These are phyloP conservation scores for Tricholauxania praeusta DNA, from an alignment of 2,888 invertebrate genomes.

Conservation along the genomic window DNA sequence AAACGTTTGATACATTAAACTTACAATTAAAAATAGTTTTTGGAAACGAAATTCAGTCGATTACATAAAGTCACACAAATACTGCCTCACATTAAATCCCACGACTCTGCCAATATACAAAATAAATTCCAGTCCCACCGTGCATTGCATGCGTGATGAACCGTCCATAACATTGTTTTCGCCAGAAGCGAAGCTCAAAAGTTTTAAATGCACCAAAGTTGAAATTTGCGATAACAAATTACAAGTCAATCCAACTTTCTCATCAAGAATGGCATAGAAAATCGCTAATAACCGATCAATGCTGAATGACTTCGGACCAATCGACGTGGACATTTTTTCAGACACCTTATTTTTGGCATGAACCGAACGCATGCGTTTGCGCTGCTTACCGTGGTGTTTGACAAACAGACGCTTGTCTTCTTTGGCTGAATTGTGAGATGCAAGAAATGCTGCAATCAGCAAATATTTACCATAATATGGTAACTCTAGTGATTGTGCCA, in stretches of 20 bases:
- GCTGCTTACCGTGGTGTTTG: constrained; percentile 81
- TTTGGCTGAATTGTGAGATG: constrained; percentile 91
- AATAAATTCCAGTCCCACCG: constrained; percentile 85
- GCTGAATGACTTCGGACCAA: constrained; percentile 87
- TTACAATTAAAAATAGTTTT: too few relatives aligned
- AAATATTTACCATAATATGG: constrained; percentile 92
- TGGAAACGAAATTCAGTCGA: constrained; percentile 4
- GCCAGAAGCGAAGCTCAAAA: constrained; percentile 78
- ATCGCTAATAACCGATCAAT: constrained; percentile 87
- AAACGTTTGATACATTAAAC: too few relatives aligned
- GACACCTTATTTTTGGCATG: constrained; percentile 73
- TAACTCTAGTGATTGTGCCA: constrained; percentile 79
- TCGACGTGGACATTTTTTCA: constrained; percentile 74
- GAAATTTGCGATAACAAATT: constrained; percentile 89
- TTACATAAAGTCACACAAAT: constrained; percentile 79
- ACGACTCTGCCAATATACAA: constrained; percentile 81
- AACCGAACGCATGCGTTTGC: constrained; percentile 74
- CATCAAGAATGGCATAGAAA: constrained; percentile 89
- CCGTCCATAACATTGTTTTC: constrained; percentile 78
- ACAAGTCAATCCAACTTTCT: constrained; percentile 86
- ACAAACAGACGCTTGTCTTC: constrained; percentile 89
- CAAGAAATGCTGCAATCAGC: constrained; percentile 90
- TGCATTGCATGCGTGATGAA: constrained; percentile 87
- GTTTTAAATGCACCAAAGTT: constrained; percentile 84
- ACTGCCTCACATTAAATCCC: constrained; percentile 81